Conservation (phyloP, 2,113 vertebrate species). For the Cynopterus brachyotis region DNA sequence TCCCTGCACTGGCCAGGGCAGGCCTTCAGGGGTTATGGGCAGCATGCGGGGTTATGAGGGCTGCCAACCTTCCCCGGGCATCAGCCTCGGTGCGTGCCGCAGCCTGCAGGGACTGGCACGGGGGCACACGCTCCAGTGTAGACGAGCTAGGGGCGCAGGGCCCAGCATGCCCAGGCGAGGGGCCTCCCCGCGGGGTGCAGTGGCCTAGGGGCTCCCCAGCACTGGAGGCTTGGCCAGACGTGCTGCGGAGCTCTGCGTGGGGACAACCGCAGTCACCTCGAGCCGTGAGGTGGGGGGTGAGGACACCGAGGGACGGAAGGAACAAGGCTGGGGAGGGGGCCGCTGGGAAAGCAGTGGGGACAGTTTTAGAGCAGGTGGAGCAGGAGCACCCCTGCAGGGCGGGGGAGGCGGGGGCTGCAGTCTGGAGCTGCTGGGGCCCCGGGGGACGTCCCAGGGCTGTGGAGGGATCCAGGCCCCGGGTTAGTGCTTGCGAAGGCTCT, state of each 20-base stretch:
- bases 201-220: neutral
- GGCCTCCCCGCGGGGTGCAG: rapidly evolving
- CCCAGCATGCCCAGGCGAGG: neutral
- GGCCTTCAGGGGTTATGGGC: rapidly evolving
- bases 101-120: neutral
- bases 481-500: neutral
- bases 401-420: neutral
- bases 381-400: rapidly evolving
- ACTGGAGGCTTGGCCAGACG: too few relatives aligned
- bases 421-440: neutral
- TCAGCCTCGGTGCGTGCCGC: neutral
- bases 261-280: neutral
- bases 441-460: rapidly evolving
- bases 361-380: rapidly evolving
- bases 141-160: rapidly evolving
- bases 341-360: neutral
- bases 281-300: neutral
- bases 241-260: rapidly evolving
- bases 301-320: neutral
- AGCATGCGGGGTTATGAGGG: rapidly evolving
- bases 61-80: rapidly evolving
- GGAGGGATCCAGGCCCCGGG: neutral
- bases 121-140: rapidly evolving
- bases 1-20: neutral
- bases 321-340: neutral